Percentiles rank a stretch among this genome's conserved stretches.
These are phyloP conservation scores for Apantesis nais DNA, from an alignment of 2,888 invertebrate species.

Conservation along the genomic window DNA sequence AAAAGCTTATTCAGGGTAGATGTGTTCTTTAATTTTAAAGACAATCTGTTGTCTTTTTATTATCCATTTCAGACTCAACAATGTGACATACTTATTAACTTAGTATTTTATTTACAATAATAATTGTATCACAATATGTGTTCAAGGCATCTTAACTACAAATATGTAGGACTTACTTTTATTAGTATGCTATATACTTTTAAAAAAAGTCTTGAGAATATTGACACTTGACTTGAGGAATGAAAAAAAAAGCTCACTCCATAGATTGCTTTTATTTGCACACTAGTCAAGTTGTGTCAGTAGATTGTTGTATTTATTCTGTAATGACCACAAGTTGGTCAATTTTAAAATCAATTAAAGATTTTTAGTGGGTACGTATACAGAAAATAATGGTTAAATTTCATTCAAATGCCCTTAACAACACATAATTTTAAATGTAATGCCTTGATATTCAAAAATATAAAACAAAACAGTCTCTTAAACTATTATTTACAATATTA, in stretches of 20 bases:
- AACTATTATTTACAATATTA: constrained; percentile 42
- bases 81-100: constrained; percentile 38
- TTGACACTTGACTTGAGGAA: too few species aligned
- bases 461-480: constrained; percentile 37
- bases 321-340: neutral
- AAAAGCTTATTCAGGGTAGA: constrained; percentile 18
- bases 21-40: constrained; percentile 6
- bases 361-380: neutral
- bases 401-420: neutral
- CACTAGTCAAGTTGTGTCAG: neutral
- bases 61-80: constrained; percentile 36
- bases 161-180: constrained; percentile 1
- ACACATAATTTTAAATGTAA: constrained; percentile 7
- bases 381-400: neutral
- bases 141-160: constrained; percentile 63
- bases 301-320: neutral
- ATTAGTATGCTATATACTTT: neutral
- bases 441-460: constrained; percentile 31
- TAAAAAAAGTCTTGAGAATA: neutral
- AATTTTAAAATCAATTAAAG: neutral
- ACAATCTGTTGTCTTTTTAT: constrained; percentile 11
- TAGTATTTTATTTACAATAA: constrained; percentile 59
- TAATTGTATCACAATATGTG: constrained; percentile 71
- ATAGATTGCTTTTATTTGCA: neutral
- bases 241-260: too few species aligned